phyloP scores from a whole-genome alignment of 2,113 vertebrate species.

The Tamias sibiricus region DNA sequence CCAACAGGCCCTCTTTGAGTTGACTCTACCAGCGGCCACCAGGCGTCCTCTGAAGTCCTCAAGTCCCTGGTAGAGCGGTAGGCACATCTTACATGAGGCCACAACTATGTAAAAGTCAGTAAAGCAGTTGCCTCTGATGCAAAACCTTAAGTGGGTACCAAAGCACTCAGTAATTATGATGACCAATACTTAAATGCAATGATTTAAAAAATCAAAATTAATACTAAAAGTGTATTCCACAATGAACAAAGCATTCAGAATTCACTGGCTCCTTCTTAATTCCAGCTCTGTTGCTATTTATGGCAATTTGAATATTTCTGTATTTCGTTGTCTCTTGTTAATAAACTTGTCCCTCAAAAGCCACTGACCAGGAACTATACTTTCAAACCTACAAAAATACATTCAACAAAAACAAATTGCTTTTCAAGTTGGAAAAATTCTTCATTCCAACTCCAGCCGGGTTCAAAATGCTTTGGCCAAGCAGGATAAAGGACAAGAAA shows the following conservation, averaged over 20 bases:
- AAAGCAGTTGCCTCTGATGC: background rate
- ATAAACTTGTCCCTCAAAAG: background rate
- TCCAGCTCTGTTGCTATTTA: background rate
- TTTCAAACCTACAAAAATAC: background rate
- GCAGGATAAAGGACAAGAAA: background rate
- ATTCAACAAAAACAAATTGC: background rate
- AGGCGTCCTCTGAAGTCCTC: background rate
- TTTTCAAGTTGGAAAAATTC: background rate
- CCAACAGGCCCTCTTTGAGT: rapidly evolving
- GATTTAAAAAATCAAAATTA: background rate
- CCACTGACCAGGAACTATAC: background rate
- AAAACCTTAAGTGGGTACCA: background rate
- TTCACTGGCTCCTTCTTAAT: no score
- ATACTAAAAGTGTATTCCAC: background rate
- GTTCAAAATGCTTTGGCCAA: background rate
- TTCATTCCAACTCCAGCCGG: background rate
- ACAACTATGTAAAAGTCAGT: no score
- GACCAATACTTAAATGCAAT: background rate
- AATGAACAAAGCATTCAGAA: background rate
- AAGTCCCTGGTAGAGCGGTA: background rate
- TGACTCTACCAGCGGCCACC: background rate
- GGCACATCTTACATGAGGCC: rapidly evolving
- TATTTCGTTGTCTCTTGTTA: background rate
- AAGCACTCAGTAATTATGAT: background rate
- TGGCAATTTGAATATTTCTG: background rate